Conservation (phyloP, 2,797 vertebrate genomes). For the Pygocentrus nattereri region DNA sequence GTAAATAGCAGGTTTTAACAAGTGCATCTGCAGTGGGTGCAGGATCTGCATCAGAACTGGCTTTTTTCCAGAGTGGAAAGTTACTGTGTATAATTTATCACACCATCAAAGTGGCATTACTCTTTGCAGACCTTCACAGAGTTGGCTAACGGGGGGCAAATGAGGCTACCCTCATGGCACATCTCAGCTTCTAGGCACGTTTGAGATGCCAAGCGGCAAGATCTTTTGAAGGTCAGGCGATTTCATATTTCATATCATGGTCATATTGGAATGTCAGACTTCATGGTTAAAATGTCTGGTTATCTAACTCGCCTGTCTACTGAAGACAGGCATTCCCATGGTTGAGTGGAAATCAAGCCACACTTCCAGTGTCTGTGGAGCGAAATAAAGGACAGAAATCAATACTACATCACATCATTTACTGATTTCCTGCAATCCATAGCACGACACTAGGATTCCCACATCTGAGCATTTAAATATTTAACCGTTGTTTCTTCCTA, state of each 20-base stretch:
- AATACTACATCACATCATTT: background rate
- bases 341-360: background rate
- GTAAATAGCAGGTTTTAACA: too few species aligned
- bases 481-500: too few species aligned
- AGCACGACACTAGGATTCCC: too few species aligned
- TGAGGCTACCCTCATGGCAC: background rate
- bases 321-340: background rate
- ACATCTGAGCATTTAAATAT: too few species aligned
- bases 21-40: too few species aligned
- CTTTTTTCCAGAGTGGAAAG: too few species aligned
- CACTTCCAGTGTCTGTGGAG: background rate
- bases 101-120: background rate
- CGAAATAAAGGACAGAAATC: background rate
- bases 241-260: slow-evolving; percentile 20
- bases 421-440: too few species aligned
- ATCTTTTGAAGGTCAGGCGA: slow-evolving; percentile 38
- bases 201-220: background rate
- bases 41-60: too few species aligned
- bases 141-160: background rate
- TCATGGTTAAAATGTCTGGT: background rate
- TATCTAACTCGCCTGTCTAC: background rate
- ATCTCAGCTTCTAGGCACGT: background rate
- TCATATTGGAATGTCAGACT: slow-evolving; percentile 30
- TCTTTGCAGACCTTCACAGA: background rate
- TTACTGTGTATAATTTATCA: background rate